phyloP scores from a whole-genome alignment of 2,888 invertebrate species.

The Criorhina ranunculi region DNA sequence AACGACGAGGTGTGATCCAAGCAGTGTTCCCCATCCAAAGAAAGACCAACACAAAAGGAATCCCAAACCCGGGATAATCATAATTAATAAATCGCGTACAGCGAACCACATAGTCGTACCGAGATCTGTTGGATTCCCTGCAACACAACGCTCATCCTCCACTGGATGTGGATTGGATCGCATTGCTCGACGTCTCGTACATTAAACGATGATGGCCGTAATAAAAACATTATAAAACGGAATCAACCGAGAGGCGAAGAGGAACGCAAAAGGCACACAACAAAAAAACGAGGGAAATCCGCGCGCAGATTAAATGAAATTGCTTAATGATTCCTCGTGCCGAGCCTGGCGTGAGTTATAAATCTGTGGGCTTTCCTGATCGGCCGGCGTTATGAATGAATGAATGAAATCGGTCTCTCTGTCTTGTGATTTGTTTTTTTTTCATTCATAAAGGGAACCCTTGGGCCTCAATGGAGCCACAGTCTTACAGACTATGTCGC shows the following conservation, averaged over 20 bases:
- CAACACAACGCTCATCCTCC: constrained; percentile 60
- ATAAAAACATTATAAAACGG: constrained; percentile 74
- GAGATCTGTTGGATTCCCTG: constrained; percentile 22
- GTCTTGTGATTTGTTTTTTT: too few relatives aligned
- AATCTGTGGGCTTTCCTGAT: constrained; percentile 74
- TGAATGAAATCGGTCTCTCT: constrained; percentile 59
- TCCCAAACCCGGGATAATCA: constrained; percentile 67
- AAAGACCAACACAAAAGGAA: constrained; percentile 19
- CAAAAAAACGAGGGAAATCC: constrained; percentile 67
- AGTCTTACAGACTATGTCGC: neutral
- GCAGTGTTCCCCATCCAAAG: constrained; percentile 33
- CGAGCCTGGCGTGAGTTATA: constrained; percentile 74
- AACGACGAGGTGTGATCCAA: constrained; percentile 74
- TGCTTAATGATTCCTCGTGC: constrained; percentile 77
- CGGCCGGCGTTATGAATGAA: constrained; percentile 67
- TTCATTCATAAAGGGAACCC: constrained; percentile 63
- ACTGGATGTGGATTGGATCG: constrained; percentile 73
- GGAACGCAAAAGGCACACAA: constrained; percentile 20
- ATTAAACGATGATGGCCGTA: constrained; percentile 72
- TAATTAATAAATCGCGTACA: constrained; percentile 73
- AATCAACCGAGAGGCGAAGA: constrained; percentile 42
- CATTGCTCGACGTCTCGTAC: constrained; percentile 65
- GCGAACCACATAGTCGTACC: constrained; percentile 22
- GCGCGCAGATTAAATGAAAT: constrained; percentile 77
- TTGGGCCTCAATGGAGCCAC: constrained; percentile 64